Conservation (phyloP, 2,797 vertebrate species). For the Pangasius sanitwongsei region DNA sequence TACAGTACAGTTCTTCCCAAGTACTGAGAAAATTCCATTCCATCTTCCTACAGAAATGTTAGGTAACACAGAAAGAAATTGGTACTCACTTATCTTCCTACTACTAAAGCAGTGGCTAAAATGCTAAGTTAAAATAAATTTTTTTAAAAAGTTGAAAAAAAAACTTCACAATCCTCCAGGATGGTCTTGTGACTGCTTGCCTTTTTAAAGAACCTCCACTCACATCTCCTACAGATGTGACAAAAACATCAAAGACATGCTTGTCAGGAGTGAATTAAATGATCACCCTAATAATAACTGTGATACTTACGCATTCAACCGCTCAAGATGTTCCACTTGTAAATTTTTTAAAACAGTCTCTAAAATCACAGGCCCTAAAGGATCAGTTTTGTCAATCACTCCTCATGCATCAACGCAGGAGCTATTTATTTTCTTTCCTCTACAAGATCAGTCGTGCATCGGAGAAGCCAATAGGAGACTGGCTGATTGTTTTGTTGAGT, state of each 20-base stretch:
- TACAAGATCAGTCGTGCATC: no score
- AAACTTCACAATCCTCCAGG: background rate
- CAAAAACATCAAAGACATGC: background rate
- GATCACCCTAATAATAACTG: background rate
- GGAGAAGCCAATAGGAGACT: background rate
- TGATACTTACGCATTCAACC: background rate
- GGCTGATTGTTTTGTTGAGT: background rate
- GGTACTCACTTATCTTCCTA: background rate
- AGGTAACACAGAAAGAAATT: background rate
- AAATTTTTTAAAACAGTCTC: background rate
- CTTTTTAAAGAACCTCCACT: background rate
- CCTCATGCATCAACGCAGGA: background rate
- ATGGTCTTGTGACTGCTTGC: background rate
- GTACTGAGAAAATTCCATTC: background rate
- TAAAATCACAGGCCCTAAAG: background rate
- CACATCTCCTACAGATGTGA: background rate
- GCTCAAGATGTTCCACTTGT: background rate
- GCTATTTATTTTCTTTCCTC: background rate
- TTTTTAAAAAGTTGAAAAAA: no score
- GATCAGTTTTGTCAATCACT: background rate
- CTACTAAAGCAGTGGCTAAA: background rate
- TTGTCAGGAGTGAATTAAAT: conserved; percentile 19
- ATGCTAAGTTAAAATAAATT: background rate
- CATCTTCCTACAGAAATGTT: background rate
- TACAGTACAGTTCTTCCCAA: background rate